These are phyloP conservation scores for Spilogale gracilis DNA, from an alignment of 2,113 vertebrate species.

Conservation along the genomic window DNA sequence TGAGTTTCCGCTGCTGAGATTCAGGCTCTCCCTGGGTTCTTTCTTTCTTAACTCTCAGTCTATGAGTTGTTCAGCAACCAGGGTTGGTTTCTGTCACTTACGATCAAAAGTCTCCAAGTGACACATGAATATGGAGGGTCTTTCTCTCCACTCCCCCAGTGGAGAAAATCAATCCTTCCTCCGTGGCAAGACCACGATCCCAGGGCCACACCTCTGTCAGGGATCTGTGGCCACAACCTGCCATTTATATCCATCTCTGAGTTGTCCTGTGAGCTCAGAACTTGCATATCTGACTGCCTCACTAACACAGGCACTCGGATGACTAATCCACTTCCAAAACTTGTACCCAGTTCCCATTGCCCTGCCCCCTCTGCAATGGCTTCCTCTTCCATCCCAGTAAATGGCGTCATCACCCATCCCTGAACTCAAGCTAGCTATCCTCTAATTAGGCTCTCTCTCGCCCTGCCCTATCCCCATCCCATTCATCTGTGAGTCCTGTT, in stretches of 20 bases:
- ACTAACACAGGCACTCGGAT: rapidly evolving
- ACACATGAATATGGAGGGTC: background rate
- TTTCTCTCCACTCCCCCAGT: background rate
- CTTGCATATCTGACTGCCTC: background rate
- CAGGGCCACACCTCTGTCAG: background rate
- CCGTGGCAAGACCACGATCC: background rate
- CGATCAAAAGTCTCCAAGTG: background rate
- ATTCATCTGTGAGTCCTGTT: background rate
- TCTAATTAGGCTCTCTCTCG: background rate
- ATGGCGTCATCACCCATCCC: rapidly evolving
- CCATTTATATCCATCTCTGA: rapidly evolving
- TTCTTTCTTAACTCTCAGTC: background rate
- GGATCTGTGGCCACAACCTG: background rate
- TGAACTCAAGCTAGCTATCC: background rate
- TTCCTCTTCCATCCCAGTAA: background rate
- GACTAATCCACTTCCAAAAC: background rate
- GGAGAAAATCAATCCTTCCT: background rate
- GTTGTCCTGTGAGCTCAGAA: background rate
- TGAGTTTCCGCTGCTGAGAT: background rate
- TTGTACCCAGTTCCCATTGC: rapidly evolving
- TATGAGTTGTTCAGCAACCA: background rate
- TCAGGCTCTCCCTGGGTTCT: background rate
- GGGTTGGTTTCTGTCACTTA: background rate
- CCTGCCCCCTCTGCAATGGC: background rate
- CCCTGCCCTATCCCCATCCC: background rate